phyloP scores from a whole-genome alignment of 2,888 invertebrate genomes.

The Hyles lineata region DNA sequence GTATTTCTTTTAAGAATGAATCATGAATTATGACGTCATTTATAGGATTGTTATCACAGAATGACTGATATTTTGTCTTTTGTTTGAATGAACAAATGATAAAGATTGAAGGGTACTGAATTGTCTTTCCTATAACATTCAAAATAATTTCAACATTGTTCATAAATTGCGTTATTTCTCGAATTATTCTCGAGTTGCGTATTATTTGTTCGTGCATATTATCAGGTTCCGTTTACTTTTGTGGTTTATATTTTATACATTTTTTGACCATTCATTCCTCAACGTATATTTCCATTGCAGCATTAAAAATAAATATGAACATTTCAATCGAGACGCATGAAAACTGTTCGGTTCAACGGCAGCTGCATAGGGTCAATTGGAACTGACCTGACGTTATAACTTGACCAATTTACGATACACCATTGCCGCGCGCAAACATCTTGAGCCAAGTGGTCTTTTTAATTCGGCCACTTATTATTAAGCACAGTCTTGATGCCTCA shows the following conservation, averaged over 20 bases:
- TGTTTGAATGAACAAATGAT: not conserved
- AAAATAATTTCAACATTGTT: no score
- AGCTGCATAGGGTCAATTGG: conserved; percentile 79
- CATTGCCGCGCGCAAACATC: conserved; percentile 34
- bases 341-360: conserved; percentile 66
- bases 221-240: no score
- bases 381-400: conserved; percentile 72
- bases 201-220: not conserved
- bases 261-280: not conserved
- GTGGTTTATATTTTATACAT: not conserved
- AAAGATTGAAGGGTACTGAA: not conserved
- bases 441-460: conserved; percentile 41
- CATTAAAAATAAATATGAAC: conserved; percentile 50
- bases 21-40: conserved; percentile 7
- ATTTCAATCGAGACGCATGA: conserved; percentile 55
- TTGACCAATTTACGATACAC: conserved; percentile 58
- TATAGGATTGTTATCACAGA: not conserved
- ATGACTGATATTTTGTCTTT: conserved; percentile 2
- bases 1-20: conserved; percentile 18
- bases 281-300: not conserved
- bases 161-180: no score
- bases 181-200: no score
- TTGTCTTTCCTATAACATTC: not conserved
- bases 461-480: conserved; percentile 49
- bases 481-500: conserved; percentile 58